Conservation (phyloP, 1,140 invertebrate species). For the Euglossa dilemma region DNA sequence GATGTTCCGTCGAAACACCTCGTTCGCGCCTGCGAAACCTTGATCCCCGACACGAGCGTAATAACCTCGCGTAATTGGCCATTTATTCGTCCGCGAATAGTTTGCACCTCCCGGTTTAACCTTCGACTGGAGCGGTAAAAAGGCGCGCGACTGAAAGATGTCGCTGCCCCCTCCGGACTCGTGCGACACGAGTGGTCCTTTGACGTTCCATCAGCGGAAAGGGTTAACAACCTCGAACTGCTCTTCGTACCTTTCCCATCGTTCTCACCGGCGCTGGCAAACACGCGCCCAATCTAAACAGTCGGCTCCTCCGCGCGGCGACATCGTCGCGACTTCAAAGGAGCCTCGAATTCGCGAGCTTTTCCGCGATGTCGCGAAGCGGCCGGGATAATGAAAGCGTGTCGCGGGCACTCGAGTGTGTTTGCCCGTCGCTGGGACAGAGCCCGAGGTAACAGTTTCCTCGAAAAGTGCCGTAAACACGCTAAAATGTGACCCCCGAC, state of each 20-base stretch:
- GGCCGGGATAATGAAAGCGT: constrained; percentile 57
- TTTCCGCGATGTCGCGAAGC: constrained; percentile 26
- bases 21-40: neutral
- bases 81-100: neutral
- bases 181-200: neutral
- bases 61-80: neutral
- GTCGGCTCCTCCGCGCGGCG: neutral
- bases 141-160: neutral
- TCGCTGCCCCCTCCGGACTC: neutral
- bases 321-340: too few relatives aligned
- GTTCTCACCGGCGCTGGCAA: neutral
- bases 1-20: too few relatives aligned
- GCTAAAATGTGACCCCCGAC: constrained; percentile 66
- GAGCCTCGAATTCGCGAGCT: neutral
- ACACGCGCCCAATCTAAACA: neutral
- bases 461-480: constrained; percentile 69
- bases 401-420: constrained; percentile 24
- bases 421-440: constrained; percentile 26
- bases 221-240: constrained; percentile 1
- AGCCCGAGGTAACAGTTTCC: constrained; percentile 60
- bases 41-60: neutral
- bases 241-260: neutral
- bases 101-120: neutral
- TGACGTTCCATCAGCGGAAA: neutral
- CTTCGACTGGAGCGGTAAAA: neutral